phyloP scores from a whole-genome alignment of 2,888 invertebrate species.

The Oligia strigilis region DNA sequence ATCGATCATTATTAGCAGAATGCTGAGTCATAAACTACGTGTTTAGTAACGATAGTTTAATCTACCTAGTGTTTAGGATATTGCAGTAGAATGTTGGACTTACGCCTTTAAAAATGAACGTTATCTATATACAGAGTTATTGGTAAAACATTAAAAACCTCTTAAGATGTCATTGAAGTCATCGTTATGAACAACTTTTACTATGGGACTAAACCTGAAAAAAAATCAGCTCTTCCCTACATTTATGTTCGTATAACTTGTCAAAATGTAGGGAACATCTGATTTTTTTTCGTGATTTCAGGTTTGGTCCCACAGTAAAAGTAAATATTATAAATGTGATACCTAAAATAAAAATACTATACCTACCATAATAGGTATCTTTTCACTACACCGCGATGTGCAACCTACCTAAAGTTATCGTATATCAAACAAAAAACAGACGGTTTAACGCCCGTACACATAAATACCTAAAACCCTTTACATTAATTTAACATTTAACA shows the following conservation, averaged over 20 bases:
- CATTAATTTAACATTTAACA: slow-evolving; percentile 17
- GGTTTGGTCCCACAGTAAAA: no score
- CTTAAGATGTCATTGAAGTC: no score
- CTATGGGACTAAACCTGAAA: no score
- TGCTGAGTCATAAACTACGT: slow-evolving; percentile 53
- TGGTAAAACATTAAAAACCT: no score
- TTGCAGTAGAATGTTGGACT: background rate
- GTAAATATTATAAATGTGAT: no score
- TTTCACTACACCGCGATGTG: background rate
- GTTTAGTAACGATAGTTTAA: slow-evolving; percentile 26
- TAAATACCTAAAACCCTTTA: slow-evolving; percentile 16
- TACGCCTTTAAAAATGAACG: no score
- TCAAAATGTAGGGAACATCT: no score
- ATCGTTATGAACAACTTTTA: no score
- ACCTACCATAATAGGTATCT: background rate
- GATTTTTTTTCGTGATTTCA: no score
- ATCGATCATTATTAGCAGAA: slow-evolving; percentile 61
- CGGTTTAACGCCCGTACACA: background rate
- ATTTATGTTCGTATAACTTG: no score
- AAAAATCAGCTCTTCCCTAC: no score
- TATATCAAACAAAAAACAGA: background rate
- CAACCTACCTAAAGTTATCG: background rate
- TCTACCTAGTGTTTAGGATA: slow-evolving; percentile 25
- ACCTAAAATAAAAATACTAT: background rate
- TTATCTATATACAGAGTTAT: no score